A percentile compares a stretch with the other conserved stretches of the same genome.
Conservation (phyloP, 1,140 invertebrate species). For the Potamilus streckersoni region DNA sequence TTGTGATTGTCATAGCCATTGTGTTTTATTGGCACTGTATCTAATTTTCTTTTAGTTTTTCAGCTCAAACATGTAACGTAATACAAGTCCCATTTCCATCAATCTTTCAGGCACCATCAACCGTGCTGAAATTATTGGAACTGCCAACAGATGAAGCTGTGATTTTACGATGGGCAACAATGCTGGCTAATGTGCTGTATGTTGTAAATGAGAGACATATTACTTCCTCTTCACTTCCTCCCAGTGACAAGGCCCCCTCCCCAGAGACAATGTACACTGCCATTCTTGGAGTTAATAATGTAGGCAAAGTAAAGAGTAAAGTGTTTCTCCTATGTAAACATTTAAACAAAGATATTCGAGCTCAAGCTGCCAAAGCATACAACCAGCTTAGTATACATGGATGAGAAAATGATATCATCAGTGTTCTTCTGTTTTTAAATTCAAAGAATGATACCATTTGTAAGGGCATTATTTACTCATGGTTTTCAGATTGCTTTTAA, state of each 20-base stretch:
- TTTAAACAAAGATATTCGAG: conserved; percentile 69
- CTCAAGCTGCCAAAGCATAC: conserved; percentile 64
- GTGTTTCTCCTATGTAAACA: conserved; percentile 70
- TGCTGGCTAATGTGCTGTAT: conserved; percentile 71
- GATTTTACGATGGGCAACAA: conserved; percentile 71
- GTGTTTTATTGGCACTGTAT: too few relatives aligned
- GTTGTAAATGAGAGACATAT: conserved; percentile 67
- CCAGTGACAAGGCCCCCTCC: conserved; percentile 73
- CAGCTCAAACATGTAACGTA: too few relatives aligned
- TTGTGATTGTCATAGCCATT: too few relatives aligned
- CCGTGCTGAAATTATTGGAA: conserved; percentile 70
- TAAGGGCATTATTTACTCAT: too few relatives aligned
- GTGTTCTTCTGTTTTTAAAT: too few relatives aligned
- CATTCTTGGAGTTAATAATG: conserved; percentile 68
- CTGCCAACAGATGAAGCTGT: conserved; percentile 69
- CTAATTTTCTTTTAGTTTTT: too few relatives aligned
- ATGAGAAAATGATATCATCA: too few relatives aligned
- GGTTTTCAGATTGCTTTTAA: too few relatives aligned
- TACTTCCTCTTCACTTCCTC: conserved; percentile 69
- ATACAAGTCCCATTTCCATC: too few relatives aligned
- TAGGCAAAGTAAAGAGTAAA: conserved; percentile 69
- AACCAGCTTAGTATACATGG: conserved; percentile 5
- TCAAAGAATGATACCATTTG: too few relatives aligned
- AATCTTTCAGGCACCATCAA: conserved; percentile 70
- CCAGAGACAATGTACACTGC: conserved; percentile 74